A percentile compares a stretch with the other conserved stretches of the same genome.
These are phyloP conservation scores for Liasis olivaceus DNA, from an alignment of 2,797 vertebrate genomes.

Conservation along the genomic window DNA sequence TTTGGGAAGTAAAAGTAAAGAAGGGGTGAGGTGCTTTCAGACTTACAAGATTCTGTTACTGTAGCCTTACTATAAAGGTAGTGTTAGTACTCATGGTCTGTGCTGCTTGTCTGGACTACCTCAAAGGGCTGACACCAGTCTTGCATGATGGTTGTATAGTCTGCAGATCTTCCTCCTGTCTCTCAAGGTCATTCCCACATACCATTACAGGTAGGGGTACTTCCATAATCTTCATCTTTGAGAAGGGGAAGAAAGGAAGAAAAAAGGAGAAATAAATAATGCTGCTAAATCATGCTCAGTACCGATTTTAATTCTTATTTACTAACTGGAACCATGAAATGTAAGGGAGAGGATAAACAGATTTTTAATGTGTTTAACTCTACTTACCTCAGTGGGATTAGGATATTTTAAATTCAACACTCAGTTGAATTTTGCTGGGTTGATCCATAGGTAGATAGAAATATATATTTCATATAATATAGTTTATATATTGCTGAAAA, in stretches of 20 bases:
- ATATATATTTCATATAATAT: conserved; percentile 9
- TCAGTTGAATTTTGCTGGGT: neutral
- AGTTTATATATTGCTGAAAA: conserved; percentile 20
- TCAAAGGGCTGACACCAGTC: too few species aligned
- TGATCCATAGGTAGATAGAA: neutral
- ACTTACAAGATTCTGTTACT: too few species aligned
- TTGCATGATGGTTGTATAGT: too few species aligned
- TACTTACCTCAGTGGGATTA: neutral
- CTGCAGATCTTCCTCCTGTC: too few species aligned
- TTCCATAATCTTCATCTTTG: too few species aligned
- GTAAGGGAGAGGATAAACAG: neutral
- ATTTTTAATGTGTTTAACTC: neutral
- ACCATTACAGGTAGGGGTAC: too few species aligned
- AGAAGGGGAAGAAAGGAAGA: conserved; percentile 42
- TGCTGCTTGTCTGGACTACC: too few species aligned
- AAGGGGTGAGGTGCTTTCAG: too few species aligned
- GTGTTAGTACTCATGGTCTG: too few species aligned
- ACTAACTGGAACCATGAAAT: neutral
- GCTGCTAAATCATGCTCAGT: neutral
- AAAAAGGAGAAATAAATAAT: conserved; percentile 21
- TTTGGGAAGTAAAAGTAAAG: too few species aligned
- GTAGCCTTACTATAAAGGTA: too few species aligned
- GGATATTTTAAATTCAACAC: neutral
- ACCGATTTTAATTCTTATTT: neutral
- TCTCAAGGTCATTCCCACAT: too few species aligned